A percentile compares a stretch with the other conserved stretches of the same genome.
phyloP scores from a whole-genome alignment of 2,797 vertebrate species.

The Scolopax rusticola region DNA sequence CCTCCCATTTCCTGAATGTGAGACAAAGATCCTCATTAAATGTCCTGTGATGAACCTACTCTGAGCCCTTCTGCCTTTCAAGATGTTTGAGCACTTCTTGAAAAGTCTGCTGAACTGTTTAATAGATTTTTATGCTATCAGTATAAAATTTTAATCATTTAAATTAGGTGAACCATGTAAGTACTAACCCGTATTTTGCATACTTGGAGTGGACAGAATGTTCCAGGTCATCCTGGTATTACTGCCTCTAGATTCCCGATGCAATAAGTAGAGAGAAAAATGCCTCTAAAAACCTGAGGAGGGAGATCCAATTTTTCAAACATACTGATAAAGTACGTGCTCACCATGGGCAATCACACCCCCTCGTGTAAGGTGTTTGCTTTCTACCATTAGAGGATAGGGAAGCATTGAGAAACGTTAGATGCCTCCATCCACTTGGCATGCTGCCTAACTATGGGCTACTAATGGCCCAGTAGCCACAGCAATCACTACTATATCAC shows the following conservation, averaged over 20 bases:
- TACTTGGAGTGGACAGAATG: not conserved
- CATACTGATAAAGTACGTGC: not conserved
- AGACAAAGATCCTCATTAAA: slow-evolving; percentile 10
- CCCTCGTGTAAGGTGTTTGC: not conserved
- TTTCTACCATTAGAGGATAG: not conserved
- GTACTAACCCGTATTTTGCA: not conserved
- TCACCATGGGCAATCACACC: not conserved
- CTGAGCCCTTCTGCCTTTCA: not conserved
- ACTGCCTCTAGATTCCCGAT: not conserved
- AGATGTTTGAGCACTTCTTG: not conserved
- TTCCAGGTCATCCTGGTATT: not conserved
- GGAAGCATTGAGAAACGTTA: not conserved
- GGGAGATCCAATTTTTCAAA: not conserved
- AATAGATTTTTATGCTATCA: not conserved
- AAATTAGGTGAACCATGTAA: not conserved
- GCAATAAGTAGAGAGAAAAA: not conserved
- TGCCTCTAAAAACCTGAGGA: not conserved
- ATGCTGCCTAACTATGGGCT: not conserved
- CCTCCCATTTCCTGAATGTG: not conserved
- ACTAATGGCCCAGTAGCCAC: not conserved
- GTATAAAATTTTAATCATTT: not conserved
- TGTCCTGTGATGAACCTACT: not conserved
- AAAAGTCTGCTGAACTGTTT: not conserved
- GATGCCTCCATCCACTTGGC: not conserved
- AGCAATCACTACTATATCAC: not conserved